Evolutionary conservation across 1,140 invertebrate species (phyloP).

Genomic region (Periplaneta americana): DNA sequence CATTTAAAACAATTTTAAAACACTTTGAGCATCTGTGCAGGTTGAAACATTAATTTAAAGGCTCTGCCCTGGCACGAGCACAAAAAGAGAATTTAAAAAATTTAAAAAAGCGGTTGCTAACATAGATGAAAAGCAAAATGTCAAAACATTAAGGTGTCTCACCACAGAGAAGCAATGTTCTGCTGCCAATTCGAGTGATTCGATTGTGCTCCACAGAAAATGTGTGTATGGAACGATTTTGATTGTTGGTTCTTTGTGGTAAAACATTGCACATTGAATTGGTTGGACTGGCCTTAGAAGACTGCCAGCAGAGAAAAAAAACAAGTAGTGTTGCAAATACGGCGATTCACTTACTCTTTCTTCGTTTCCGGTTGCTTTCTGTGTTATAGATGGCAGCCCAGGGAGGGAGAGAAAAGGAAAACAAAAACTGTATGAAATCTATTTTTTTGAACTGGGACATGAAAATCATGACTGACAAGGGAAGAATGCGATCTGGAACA

Average conservation of each 20-base stretch:
- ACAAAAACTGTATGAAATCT: constrained; percentile 8
- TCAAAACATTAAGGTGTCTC: neutral
- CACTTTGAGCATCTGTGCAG: neutral
- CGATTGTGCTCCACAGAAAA: neutral
- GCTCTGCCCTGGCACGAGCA: neutral
- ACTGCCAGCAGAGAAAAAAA: constrained; percentile 12
- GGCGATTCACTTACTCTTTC: constrained; percentile 17
- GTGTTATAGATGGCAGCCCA: constrained; percentile 14
- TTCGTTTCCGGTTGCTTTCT: constrained; percentile 19
- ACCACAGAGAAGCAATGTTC: neutral
- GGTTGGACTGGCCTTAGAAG: constrained; percentile 10
- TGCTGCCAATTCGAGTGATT: neutral
- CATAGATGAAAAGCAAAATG: neutral
- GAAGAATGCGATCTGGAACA: no score
- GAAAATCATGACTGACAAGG: neutral
- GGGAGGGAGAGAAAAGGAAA: constrained; percentile 14
- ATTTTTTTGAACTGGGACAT: neutral
- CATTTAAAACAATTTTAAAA: neutral
- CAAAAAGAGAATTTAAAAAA: neutral
- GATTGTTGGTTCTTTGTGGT: neutral
- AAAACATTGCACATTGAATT: neutral
- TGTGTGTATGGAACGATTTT: neutral
- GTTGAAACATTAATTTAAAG: neutral
- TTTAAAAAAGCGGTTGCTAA: neutral
- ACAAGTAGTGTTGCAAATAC: neutral